Conservation (phyloP, 1,140 invertebrate species). For the Bemisia tabaci region DNA sequence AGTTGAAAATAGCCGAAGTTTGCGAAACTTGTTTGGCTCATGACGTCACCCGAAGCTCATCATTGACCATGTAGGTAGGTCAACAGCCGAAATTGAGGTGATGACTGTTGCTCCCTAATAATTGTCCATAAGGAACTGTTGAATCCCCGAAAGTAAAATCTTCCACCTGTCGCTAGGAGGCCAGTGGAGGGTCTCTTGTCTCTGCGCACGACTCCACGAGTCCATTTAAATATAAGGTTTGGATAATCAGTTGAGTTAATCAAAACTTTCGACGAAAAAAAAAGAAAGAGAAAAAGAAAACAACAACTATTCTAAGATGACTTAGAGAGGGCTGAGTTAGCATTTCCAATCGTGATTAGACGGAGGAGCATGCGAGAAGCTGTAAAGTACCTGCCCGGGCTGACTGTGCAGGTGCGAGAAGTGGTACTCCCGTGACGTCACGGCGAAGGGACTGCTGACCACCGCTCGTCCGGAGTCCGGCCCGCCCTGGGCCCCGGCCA, state of each 20-base stretch:
- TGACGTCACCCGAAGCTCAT: too few relatives aligned
- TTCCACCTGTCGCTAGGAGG: too few relatives aligned
- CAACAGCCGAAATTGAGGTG: too few relatives aligned
- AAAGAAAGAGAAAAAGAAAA: background rate
- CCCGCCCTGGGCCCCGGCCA: background rate
- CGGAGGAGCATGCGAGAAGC: conserved; percentile 16
- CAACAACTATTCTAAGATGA: background rate
- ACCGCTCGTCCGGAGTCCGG: conserved; percentile 26
- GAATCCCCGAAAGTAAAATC: too few relatives aligned
- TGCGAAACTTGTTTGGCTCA: too few relatives aligned
- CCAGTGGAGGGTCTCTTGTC: too few relatives aligned
- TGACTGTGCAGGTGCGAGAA: conserved; percentile 85
- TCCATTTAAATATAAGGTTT: too few relatives aligned
- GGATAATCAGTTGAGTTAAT: background rate
- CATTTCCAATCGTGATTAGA: conserved; percentile 13
- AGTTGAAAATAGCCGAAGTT: too few relatives aligned
- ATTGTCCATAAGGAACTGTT: too few relatives aligned
- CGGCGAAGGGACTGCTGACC: conserved; percentile 38
- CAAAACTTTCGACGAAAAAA: background rate
- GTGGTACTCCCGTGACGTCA: conserved; percentile 53
- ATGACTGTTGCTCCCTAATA: too few relatives aligned
- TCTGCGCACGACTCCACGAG: too few relatives aligned
- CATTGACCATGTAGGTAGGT: too few relatives aligned
- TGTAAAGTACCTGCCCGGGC: conserved; percentile 59
- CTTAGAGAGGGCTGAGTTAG: background rate